Percentiles rank a stretch among this genome's conserved stretches.
Conservation (phyloP, 1,140 invertebrate species). For the Mactra quadrangularis region DNA sequence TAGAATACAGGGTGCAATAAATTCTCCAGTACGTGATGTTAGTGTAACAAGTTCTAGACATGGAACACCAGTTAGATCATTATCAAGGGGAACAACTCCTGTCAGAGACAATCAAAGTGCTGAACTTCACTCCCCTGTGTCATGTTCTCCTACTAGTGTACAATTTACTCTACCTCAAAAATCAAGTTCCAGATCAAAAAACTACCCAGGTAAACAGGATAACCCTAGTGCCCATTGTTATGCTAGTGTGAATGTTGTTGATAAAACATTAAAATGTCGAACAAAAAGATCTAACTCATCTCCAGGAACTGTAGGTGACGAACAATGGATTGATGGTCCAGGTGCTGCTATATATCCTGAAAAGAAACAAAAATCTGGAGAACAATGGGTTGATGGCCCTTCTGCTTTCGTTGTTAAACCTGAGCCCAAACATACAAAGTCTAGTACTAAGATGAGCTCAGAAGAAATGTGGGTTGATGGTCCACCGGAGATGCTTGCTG, state of each 20-base stretch:
- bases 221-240: constrained; percentile 36
- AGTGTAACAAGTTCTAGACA: constrained; percentile 54
- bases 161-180: constrained; percentile 67
- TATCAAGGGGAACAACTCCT: constrained; percentile 58
- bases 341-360: constrained; percentile 80
- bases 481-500: constrained; percentile 84
- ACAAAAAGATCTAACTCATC: constrained; percentile 49
- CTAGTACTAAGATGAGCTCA: constrained; percentile 87
- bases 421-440: constrained; percentile 66
- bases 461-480: constrained; percentile 98
- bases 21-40: constrained; percentile 63
- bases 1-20: constrained; percentile 37
- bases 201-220: constrained; percentile 23
- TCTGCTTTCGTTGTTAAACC: constrained; percentile 75
- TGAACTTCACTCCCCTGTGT: constrained; percentile 21
- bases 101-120: constrained; percentile 18
- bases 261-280: constrained; percentile 45
- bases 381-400: constrained; percentile 83
- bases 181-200: constrained; percentile 60
- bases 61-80: constrained; percentile 55
- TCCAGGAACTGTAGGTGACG: constrained; percentile 85
- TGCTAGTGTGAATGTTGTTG: constrained; percentile 62
- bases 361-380: constrained; percentile 65
- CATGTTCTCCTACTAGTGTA: constrained; percentile 65
- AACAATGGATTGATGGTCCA: constrained; percentile 98